A percentile compares a stretch with the other conserved stretches of the same genome.
Conservation (phyloP, 2,797 vertebrate genomes). For the Sparus aurata region DNA sequence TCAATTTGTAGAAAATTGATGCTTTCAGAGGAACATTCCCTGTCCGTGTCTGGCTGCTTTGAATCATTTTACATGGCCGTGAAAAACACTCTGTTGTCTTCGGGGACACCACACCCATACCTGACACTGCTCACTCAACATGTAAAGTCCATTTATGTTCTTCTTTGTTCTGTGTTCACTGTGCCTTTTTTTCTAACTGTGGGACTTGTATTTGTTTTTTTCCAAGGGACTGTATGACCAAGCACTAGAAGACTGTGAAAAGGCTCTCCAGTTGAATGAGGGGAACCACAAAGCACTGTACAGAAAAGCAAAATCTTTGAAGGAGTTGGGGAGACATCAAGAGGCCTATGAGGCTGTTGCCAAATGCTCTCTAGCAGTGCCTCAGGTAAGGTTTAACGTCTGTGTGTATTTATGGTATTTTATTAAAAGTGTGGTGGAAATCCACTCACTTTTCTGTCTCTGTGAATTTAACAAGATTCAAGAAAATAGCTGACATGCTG, state of each 20-base stretch:
- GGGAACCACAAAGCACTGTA: constrained; percentile 94
- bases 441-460: not conserved
- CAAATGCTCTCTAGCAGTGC: constrained; percentile 95
- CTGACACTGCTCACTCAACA: constrained; percentile 21
- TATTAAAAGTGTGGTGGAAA: not conserved
- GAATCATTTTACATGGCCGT: constrained; percentile 15
- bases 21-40: constrained; percentile 11
- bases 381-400: constrained; percentile 87
- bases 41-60: not conserved
- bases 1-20: not conserved
- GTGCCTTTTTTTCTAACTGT: not conserved
- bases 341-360: constrained; percentile 96
- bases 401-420: constrained; percentile 4
- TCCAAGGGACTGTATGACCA: constrained; percentile 91
- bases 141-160: constrained; percentile 18
- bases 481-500: constrained; percentile 2
- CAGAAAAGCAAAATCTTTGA: constrained; percentile 93
- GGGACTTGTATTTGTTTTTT: not conserved
- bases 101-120: constrained; percentile 19
- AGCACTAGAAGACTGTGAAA: constrained; percentile 93
- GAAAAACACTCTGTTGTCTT: constrained; percentile 18
- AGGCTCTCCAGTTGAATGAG: constrained; percentile 90
- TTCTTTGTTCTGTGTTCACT: constrained; percentile 10
- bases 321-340: constrained; percentile 90
- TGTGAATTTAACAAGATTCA: constrained; percentile 8